These are phyloP conservation scores for Bombyx mandarina DNA, from an alignment of 1,140 invertebrate species.

Conservation along the genomic window DNA sequence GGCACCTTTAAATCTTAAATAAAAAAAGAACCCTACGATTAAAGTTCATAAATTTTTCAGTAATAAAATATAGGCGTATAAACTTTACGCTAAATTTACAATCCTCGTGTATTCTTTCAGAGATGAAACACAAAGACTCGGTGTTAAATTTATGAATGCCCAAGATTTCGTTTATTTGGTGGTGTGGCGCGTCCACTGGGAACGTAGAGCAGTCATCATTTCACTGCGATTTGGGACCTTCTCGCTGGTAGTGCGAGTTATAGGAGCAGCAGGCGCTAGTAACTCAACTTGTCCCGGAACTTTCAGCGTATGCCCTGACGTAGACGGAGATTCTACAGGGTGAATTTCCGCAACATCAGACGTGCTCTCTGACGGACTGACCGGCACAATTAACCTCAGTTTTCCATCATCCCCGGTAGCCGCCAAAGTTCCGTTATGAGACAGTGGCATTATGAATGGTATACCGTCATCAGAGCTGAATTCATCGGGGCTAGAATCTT, in stretches of 20 bases:
- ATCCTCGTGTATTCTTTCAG: too few relatives aligned
- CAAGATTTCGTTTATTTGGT: slow-evolving; percentile 76
- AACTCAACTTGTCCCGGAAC: slow-evolving; percentile 44
- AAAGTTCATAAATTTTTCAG: too few relatives aligned
- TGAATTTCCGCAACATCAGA: slow-evolving; percentile 26
- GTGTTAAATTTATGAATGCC: not conserved
- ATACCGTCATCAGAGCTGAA: slow-evolving; percentile 54
- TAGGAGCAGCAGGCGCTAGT: slow-evolving; percentile 69
- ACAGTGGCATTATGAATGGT: slow-evolving; percentile 77
- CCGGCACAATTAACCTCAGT: slow-evolving; percentile 71
- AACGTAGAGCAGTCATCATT: slow-evolving; percentile 85
- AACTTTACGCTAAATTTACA: too few relatives aligned
- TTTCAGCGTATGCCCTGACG: slow-evolving; percentile 48
- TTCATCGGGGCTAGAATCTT: slow-evolving; percentile 43
- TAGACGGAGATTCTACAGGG: slow-evolving; percentile 30
- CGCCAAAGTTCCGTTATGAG: slow-evolving; percentile 74
- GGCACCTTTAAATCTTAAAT: slow-evolving; percentile 21
- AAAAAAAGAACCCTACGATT: too few relatives aligned
- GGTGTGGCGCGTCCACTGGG: slow-evolving; percentile 87
- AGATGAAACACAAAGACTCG: too few relatives aligned
- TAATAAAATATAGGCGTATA: too few relatives aligned
- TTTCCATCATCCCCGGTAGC: slow-evolving; percentile 72
- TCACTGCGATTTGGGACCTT: slow-evolving; percentile 87
- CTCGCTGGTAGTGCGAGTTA: slow-evolving; percentile 86
- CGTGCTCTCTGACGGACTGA: slow-evolving; percentile 51